phyloP scores from a whole-genome alignment of 35 echinoderm and acorn worm genomes.

The Ophiothrix spiculata region DNA sequence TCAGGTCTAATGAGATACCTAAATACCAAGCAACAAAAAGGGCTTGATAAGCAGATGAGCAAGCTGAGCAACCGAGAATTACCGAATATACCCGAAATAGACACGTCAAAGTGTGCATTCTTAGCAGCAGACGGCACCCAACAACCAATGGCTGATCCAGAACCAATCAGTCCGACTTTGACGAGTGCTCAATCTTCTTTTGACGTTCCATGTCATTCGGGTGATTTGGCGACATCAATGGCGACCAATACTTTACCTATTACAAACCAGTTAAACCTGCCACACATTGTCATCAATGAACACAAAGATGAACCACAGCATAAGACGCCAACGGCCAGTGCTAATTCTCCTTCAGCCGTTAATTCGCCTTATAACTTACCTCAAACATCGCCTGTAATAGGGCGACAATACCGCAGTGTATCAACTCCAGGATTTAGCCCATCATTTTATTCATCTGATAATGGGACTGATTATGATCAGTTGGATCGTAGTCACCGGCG shows the following conservation, averaged over 20 bases:
- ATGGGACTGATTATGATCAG: background rate
- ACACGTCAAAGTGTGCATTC: background rate
- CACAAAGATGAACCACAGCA: background rate
- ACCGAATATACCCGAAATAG: background rate
- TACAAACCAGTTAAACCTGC: background rate
- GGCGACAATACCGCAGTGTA: background rate
- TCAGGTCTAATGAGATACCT: background rate
- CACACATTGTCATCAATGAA: background rate
- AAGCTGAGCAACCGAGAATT: background rate
- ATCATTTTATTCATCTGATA: background rate
- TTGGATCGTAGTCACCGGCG: background rate
- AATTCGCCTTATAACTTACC: background rate
- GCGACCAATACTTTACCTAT: background rate
- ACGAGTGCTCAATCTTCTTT: background rate
- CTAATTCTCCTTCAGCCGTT: background rate
- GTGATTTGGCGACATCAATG: too few species aligned
- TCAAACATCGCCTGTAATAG: background rate
- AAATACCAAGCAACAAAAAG: background rate
- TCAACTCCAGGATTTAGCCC: background rate
- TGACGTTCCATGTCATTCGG: too few species aligned
- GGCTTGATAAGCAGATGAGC: background rate
- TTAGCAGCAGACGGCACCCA: background rate
- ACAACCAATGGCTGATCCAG: background rate
- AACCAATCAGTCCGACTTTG: background rate
- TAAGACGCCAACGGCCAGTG: background rate